Evolutionary conservation across 2,113 vertebrate genomes (phyloP), one percentile per base, ranked within the genome.

Genomic region (Daboia siamensis): DNA sequence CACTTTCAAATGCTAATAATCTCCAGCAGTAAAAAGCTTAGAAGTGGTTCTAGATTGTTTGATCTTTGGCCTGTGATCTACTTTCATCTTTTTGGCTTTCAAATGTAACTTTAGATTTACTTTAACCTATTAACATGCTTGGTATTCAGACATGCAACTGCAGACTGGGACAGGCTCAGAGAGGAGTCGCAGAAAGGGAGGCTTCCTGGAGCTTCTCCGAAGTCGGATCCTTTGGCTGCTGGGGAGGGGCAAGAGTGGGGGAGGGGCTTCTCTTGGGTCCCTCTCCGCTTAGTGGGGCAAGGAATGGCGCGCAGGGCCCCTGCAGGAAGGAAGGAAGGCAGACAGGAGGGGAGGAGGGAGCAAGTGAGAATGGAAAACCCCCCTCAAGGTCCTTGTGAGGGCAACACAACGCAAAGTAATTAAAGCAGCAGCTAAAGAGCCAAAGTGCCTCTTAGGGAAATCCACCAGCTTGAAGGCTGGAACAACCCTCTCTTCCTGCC

Each of bases 1-100:
- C 97, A 95, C 97, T 98, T 98, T 98, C 97, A 98, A 98, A 98
- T 98, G 98, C 97, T 98, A 98, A 98, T 98, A 97, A 97, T 97
- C 96, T 84, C 1, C 96, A 93, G 95, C 96, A 96, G 97, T 97
- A 97, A 97, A 97, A 97, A 97, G 97, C 98, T 98, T 96, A 96
- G 97, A 97, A 98, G 98, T 96, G 97, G 97, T 95, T 97, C 97
- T 97, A 90, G 97, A 97, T 97, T 97, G 97, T 98, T 98, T 98
- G 98, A 98, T 98, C 98, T 97, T 97, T 98, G 98, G 96, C 97
- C 97, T 97, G 97, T 97, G 96, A 98, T 98, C 97, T 96, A 80
- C 98, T 98, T 98, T 98, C 97, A 98, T 98, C 97, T 97, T 88
- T 90, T 74, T 95, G 93, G 96, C 97, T 97, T 97, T 97, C 97